A percentile compares a stretch with the other conserved stretches of the same genome.
Evolutionary conservation across 2,888 invertebrate species (phyloP).

Genomic region (Siphlonurus alternatus): DNA sequence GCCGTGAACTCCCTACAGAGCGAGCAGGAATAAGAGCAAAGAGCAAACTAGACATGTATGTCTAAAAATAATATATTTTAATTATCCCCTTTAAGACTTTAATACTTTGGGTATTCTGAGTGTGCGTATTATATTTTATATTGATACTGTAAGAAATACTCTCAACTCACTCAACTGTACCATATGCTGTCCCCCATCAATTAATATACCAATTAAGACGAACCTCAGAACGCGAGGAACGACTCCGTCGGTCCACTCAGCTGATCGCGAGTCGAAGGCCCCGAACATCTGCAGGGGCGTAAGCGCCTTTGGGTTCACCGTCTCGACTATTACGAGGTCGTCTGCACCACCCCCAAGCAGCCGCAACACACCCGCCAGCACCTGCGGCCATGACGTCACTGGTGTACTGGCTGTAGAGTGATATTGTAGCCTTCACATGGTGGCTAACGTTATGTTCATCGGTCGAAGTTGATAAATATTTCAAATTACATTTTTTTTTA

Average conservation of each 20-base stretch:
- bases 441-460: too few relatives aligned
- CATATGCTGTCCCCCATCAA: too few relatives aligned
- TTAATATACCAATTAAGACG: neutral
- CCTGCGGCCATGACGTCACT: constrained; percentile 3
- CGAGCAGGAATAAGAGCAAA: constrained; percentile 43
- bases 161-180: too few relatives aligned
- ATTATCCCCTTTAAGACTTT: too few relatives aligned
- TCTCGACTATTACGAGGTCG: constrained; percentile 46
- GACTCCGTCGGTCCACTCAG: constrained; percentile 83
- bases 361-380: constrained; percentile 4
- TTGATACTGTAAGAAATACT: too few relatives aligned
- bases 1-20: constrained; percentile 53
- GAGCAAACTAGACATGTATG: neutral
- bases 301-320: constrained; percentile 83
- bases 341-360: neutral
- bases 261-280: constrained; percentile 61
- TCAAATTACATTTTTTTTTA: too few relatives aligned
- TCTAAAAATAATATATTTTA: too few relatives aligned
- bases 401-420: neutral
- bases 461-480: too few relatives aligned
- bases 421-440: neutral
- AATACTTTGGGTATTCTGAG: too few relatives aligned
- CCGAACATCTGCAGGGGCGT: constrained; percentile 88
- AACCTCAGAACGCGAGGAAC: constrained; percentile 39
- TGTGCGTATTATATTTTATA: too few relatives aligned